Evolutionary conservation across 2,888 invertebrate species (phyloP), one percentile per base, ranked within the genome.

Genomic region (Uropetala carovei): DNA sequence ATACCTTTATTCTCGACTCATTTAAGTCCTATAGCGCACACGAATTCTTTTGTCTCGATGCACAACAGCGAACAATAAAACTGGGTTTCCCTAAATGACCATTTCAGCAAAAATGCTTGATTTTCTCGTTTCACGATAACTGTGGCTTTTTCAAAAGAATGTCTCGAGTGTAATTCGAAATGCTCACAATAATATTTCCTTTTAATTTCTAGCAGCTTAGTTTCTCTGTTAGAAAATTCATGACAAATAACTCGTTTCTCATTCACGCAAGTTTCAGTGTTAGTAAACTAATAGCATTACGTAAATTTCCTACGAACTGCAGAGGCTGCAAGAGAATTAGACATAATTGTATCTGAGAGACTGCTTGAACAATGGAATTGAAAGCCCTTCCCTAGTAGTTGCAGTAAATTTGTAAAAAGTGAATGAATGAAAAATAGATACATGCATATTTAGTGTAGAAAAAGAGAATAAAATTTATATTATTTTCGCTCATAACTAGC

Each of bases 1-100:
- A 75, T 75, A 75, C 27, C 75, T 27, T 75, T 75, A 75, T 75
- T 75, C 75, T 4, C 75, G 27, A 75, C 75, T 75, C 75, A 75
- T 75, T 75, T 75, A 75, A 75, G 22, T 75, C 16, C 11, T 68
- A 68, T 22, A 75, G 75, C 10, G 75, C 27, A 27, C 27, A 13
- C 75, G 27, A 27, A 75, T 27, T 75, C 75, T 27, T 75, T 75
- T 75, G 75, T 75, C 14, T 27, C 22, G 16, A 75, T 75, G 75
- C 75, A 75, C 75, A 75, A 75, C 27, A 27, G 22, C 22, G 16
- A 75, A 75, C 75, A 75, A 75, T 75, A 27, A 75, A 75, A 75
- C 22, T 75, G 22, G 27, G 22, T 68, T 68, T 68, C 22, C 22
- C n/a, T 75, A 75, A 75, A 75, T 75, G 75, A 75, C 75, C 75